Conservation (phyloP, 1,140 invertebrate species). For the Batillaria attramentaria region DNA sequence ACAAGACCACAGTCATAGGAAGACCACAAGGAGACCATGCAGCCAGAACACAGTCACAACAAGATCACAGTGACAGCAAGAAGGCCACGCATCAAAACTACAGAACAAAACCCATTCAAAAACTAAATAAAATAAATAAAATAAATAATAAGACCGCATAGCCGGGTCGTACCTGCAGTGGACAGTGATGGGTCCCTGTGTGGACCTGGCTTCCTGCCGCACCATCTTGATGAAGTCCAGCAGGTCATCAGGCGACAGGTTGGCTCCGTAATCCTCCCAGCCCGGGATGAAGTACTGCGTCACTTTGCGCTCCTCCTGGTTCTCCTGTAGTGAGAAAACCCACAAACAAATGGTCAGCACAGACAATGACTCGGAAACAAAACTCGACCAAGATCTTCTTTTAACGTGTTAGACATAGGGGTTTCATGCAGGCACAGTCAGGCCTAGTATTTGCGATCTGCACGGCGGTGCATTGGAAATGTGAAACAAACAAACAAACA, state of each 20-base stretch:
- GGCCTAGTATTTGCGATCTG: too few species aligned
- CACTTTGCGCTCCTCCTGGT: constrained; percentile 40
- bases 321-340: too few species aligned
- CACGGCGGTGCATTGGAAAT: too few species aligned
- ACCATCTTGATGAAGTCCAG: constrained; percentile 49
- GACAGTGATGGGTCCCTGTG: constrained; percentile 43
- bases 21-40: background rate
- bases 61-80: too few species aligned
- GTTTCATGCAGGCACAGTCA: too few species aligned
- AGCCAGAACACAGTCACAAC: background rate
- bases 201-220: constrained; percentile 40
- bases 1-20: too few species aligned
- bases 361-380: background rate
- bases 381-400: background rate
- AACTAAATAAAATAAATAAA: too few species aligned
- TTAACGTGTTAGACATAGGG: background rate
- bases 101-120: too few species aligned
- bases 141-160: background rate
- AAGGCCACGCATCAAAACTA: too few species aligned
- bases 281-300: constrained; percentile 51
- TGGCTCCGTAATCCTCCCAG: constrained; percentile 52
- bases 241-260: constrained; percentile 43
- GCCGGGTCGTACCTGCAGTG: constrained; percentile 62
- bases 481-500: background rate
- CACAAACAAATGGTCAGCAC: too few species aligned